Evolutionary conservation across 2,888 invertebrate genomes (phyloP), one percentile per base, ranked within the genome.

Genomic region (Cacoxenus indagator): DNA sequence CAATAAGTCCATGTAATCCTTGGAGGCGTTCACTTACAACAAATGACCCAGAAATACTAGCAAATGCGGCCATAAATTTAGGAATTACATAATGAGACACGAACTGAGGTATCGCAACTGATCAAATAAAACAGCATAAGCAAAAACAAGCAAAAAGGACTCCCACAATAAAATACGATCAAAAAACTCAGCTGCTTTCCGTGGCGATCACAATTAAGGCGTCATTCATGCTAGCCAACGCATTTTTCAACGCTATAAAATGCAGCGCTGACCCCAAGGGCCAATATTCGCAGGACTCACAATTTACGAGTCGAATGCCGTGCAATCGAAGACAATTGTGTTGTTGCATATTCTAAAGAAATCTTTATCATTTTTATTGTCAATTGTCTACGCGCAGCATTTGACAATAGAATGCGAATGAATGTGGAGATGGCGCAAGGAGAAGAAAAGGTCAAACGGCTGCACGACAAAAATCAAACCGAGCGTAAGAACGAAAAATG

Each of bases 401-500:
- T 76, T 76, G 78, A 78, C 81, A 81, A 75, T 37, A 51, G 11
- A 64, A 64, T 46, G 5, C 37, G 65, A 67, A 77, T 78, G 77
- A 81, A 59, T 65, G 69, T 59, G 68, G 62, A 76, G 71, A 76
- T 81, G 75, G 59, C 46, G 67, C 48, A 70, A 62, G n/a, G 55
- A 62, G 54, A 66, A 57, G 64, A 78, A 81, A 81, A 84, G 81
- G 83, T 81, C 83, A 83, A 67, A 68, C 69, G 69, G 67, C 68
- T 65, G 65, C 65, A 66, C 43, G 72, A 75, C 75, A 71, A 78
- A 70, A 77, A 70, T 66, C 72, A 69, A 22, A 29, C 14, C 64
- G 51, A 67, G 71, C 70, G 75, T 69, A 3, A 96, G 97, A 81
- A 87, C 76, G 96, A 96, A 76, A 96, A 96, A 84, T 96, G 97